phyloP scores from a whole-genome alignment of 2,888 invertebrate species.

The Lochmaea crataegi region DNA sequence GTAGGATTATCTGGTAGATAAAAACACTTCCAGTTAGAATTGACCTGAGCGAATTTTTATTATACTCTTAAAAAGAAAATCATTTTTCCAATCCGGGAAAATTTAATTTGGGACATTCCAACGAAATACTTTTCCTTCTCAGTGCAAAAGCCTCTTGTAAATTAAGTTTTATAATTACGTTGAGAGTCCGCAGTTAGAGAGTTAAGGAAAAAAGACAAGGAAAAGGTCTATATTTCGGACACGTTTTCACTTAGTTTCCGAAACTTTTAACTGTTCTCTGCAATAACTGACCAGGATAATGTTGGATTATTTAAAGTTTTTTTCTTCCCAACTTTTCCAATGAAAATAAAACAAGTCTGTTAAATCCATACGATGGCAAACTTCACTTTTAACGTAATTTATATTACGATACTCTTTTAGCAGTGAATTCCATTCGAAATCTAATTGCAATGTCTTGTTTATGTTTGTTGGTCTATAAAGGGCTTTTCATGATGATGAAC shows the following conservation, averaged over 20 bases:
- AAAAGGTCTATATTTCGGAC: conserved; percentile 15
- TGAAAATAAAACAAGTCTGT: neutral
- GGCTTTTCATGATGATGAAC: too few species aligned
- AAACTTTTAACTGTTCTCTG: conserved; percentile 26
- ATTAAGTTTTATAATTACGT: conserved; percentile 34
- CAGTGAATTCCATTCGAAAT: too few species aligned
- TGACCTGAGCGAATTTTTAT: too few species aligned
- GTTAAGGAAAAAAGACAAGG: conserved; percentile 12
- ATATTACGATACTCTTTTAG: too few species aligned
- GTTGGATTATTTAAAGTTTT: conserved; percentile 22
- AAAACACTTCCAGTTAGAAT: neutral
- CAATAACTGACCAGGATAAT: conserved; percentile 27
- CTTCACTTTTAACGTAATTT: neutral
- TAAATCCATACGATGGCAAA: neutral
- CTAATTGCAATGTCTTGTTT: too few species aligned
- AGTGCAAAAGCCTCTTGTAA: conserved; percentile 24
- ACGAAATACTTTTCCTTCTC: neutral
- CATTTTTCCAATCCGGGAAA: conserved; percentile 2
- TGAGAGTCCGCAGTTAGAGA: conserved; percentile 16
- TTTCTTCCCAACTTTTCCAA: neutral
- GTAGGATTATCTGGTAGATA: neutral
- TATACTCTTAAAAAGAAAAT: conserved; percentile 11
- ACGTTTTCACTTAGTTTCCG: conserved; percentile 28
- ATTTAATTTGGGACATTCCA: conserved; percentile 12
- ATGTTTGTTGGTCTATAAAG: too few species aligned